Conservation (phyloP, 1,140 invertebrate genomes). For the Amyelois transitella region DNA sequence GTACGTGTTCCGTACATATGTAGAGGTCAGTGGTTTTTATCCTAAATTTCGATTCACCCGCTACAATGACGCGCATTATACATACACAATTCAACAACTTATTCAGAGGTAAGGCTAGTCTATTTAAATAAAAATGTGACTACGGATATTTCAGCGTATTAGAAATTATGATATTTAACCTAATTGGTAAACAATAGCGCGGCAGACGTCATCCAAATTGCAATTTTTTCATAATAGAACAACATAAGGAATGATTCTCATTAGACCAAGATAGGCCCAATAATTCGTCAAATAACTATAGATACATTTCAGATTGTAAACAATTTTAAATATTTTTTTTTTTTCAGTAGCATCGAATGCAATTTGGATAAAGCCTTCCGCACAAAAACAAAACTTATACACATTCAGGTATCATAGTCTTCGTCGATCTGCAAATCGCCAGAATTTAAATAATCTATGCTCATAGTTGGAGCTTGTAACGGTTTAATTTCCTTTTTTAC, state of each 20-base stretch:
- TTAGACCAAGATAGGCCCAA: no score
- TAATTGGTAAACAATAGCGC: neutral
- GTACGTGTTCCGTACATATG: no score
- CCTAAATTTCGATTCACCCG: no score
- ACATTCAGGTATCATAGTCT: slow-evolving; percentile 68
- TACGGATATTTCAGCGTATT: neutral
- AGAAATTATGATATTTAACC: neutral
- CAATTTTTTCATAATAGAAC: no score
- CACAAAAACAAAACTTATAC: neutral
- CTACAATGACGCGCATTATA: no score
- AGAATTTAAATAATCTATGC: slow-evolving; percentile 52
- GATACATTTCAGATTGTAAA: no score
- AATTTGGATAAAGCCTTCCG: neutral
- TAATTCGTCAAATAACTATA: no score
- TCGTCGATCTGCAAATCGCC: slow-evolving; percentile 64
- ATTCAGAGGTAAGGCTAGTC: neutral
- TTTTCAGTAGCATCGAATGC: no score
- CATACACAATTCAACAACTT: neutral
- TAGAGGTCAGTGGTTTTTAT: no score
- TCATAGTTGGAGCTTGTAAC: slow-evolving; percentile 22
- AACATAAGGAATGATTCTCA: no score
- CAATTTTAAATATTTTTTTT: no score
- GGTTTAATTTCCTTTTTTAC: slow-evolving; percentile 38
- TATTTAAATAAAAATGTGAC: neutral
- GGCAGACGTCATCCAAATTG: neutral